Conservation (phyloP, 2,113 vertebrate genomes). For the Haplochromis burtoni region DNA sequence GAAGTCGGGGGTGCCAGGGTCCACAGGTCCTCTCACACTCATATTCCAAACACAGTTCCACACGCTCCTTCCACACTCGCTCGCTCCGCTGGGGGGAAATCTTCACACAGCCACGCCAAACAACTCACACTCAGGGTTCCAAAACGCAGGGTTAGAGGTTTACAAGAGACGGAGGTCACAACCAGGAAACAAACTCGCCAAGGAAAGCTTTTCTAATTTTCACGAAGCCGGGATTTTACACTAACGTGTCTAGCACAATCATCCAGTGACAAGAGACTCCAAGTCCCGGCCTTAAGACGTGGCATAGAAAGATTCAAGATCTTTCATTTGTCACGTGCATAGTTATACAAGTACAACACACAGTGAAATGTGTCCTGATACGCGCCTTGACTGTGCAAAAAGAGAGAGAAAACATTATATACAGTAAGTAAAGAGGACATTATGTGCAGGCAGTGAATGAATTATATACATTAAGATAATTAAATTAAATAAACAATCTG, state of each 20-base stretch:
- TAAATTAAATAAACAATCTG: background rate
- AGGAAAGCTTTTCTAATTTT: background rate
- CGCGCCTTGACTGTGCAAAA: background rate
- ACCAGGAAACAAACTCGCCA: background rate
- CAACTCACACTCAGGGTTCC: background rate
- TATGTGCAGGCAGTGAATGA: background rate
- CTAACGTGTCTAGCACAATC: background rate
- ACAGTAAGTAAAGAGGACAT: background rate
- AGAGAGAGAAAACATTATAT: background rate
- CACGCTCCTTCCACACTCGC: background rate
- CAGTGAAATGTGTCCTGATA: background rate
- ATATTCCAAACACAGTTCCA: background rate
- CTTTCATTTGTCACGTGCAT: fast-evolving
- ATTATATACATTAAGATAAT: background rate
- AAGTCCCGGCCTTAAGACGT: fast-evolving
- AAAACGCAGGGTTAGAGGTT: fast-evolving
- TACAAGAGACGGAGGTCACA: fast-evolving
- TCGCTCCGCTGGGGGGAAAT: background rate
- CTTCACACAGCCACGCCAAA: background rate
- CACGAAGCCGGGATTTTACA: background rate
- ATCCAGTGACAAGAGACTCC: fast-evolving
- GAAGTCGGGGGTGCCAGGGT: background rate
- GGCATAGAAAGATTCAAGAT: background rate
- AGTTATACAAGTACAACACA: background rate
- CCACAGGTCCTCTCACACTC: fast-evolving